These are phyloP conservation scores for Eubucco bourcierii DNA, from an alignment of 2,113 vertebrate genomes.

Conservation along the genomic window DNA sequence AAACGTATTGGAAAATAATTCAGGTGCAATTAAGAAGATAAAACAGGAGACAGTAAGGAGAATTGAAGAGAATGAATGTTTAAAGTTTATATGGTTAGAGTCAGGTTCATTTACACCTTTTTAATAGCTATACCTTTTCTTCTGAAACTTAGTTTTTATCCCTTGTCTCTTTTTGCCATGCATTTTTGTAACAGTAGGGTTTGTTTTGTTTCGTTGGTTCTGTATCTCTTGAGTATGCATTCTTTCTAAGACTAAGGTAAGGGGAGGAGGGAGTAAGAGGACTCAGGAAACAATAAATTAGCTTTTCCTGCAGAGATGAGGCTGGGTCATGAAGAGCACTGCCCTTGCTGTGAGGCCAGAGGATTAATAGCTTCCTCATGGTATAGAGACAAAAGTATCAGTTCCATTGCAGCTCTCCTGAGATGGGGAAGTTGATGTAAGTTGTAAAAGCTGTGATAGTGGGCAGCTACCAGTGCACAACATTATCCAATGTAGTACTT, in stretches of 20 bases:
- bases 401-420: not conserved
- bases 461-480: not conserved
- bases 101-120: not conserved
- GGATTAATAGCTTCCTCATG: not conserved
- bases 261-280: not conserved
- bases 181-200: not conserved
- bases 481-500: not conserved
- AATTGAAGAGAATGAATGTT: not conserved
- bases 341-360: not conserved
- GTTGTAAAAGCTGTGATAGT: not conserved
- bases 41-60: not conserved
- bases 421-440: not conserved
- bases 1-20: not conserved
- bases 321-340: not conserved
- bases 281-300: slow-evolving; percentile 44
- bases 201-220: not conserved
- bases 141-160: not conserved
- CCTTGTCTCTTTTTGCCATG: not conserved
- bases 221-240: not conserved
- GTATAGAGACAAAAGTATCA: accelerated
- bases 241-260: not conserved
- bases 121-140: not conserved
- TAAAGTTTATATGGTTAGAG: not conserved
- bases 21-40: not conserved
- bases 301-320: not conserved